phyloP scores from a whole-genome alignment of 2,797 vertebrate genomes.

The Anguilla marmorata region DNA sequence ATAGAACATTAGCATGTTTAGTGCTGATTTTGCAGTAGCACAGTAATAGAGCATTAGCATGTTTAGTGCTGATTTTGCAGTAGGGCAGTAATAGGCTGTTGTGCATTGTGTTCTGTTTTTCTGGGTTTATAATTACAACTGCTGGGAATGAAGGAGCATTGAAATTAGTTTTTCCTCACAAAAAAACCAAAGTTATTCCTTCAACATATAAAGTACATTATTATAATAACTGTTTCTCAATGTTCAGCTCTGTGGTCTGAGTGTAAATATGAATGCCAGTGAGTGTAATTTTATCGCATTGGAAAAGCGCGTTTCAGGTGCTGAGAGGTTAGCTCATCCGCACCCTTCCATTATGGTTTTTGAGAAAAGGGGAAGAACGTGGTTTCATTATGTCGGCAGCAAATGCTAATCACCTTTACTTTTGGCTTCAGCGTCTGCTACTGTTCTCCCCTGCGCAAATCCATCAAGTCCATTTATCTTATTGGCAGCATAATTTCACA shows the following conservation, averaged over 20 bases:
- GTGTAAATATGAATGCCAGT: background rate
- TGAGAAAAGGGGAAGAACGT: background rate
- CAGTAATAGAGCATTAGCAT: too few relatives aligned
- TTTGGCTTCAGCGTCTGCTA: background rate
- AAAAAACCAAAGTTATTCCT: background rate
- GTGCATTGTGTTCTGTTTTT: background rate
- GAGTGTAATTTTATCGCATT: background rate
- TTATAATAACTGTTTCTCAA: background rate
- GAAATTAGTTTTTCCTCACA: background rate
- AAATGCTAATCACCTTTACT: background rate
- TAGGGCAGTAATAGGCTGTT: too few relatives aligned
- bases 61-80: too few relatives aligned
- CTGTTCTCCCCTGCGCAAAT: background rate
- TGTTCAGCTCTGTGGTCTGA: background rate
- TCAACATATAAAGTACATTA: background rate
- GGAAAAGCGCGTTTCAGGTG: too few relatives aligned
- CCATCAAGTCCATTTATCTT: background rate
- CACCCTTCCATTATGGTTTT: background rate
- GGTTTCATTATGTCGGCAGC: background rate
- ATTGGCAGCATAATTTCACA: background rate
- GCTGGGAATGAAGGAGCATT: background rate
- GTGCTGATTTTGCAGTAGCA: too few relatives aligned
- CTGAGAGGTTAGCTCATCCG: background rate
- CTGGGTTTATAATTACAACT: background rate
- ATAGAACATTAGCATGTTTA: background rate